Percentiles rank a stretch among this genome's conserved stretches.
Conservation (phyloP, 2,797 vertebrate genomes). For the Uromys caudimaculatus region DNA sequence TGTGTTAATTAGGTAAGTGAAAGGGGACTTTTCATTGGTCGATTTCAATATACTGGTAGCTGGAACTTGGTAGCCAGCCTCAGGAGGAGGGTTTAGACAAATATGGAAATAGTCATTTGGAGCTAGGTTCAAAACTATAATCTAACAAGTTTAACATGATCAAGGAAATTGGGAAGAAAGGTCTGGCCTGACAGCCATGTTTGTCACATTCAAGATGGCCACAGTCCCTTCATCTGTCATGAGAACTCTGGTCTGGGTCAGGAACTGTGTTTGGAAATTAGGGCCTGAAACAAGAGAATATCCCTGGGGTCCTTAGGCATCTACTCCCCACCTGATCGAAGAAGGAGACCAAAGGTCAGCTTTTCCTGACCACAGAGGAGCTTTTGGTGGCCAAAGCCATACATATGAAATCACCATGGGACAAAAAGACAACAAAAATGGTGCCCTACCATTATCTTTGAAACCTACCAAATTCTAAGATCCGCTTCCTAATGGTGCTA, state of each 20-base stretch:
- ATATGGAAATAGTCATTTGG: neutral
- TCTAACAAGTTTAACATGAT: neutral
- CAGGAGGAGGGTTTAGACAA: neutral
- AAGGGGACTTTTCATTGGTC: too few relatives aligned
- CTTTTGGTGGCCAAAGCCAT: neutral
- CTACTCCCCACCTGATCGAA: neutral
- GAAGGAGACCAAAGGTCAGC: neutral
- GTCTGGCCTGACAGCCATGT: neutral
- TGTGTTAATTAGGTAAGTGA: too few relatives aligned
- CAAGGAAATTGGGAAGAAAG: neutral
- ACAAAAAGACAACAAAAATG: neutral
- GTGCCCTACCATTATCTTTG: too few relatives aligned
- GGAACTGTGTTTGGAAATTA: neutral
- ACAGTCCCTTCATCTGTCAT: neutral
- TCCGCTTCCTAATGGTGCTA: too few relatives aligned
- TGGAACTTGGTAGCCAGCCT: neutral
- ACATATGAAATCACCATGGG: too few relatives aligned
- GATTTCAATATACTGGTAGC: neutral
- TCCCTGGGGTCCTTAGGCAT: fast-evolving
- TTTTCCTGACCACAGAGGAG: neutral
- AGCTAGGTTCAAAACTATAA: neutral
- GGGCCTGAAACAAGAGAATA: neutral
- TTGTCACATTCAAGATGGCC: neutral
- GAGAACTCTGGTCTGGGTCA: neutral
- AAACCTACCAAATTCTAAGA: too few relatives aligned